Percentiles rank a stretch among this genome's conserved stretches.
These are phyloP conservation scores for Narcine bancroftii DNA, from an alignment of 2,113 vertebrate genomes.

Conservation along the genomic window DNA sequence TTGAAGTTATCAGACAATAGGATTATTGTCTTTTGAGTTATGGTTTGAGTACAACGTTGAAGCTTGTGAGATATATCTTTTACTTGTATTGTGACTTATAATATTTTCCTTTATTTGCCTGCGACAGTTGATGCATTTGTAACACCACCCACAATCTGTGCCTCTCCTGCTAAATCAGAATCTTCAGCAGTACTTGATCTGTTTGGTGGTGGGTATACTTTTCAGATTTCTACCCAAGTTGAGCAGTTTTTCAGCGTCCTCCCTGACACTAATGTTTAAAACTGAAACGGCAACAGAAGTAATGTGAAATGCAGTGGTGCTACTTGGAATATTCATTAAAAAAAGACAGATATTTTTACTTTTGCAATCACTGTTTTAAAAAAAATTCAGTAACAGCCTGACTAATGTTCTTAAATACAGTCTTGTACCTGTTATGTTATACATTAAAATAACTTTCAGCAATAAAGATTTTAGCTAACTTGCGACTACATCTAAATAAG, in stretches of 20 bases:
- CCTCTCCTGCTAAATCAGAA: conserved; percentile 78
- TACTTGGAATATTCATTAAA: background rate
- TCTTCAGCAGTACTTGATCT: conserved; percentile 86
- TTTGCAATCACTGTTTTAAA: background rate
- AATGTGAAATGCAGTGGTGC: background rate
- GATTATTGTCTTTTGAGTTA: background rate
- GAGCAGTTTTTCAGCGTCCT: background rate
- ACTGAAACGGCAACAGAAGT: background rate
- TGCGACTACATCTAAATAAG: background rate
- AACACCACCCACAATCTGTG: conserved; percentile 68
- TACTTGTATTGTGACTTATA: conserved; percentile 1
- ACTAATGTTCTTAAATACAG: background rate
- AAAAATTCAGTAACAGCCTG: background rate
- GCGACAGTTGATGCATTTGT: conserved; percentile 79
- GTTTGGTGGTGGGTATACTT: conserved; percentile 77
- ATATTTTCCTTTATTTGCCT: conserved; percentile 50
- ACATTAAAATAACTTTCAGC: background rate
- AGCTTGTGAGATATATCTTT: background rate
- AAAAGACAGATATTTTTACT: background rate
- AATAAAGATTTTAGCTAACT: background rate
- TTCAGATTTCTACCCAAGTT: conserved; percentile 15
- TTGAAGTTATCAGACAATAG: background rate
- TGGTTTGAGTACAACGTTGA: too few relatives aligned
- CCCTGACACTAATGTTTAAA: background rate
- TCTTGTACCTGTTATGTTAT: background rate